phyloP scores from a whole-genome alignment of 2,797 vertebrate species.

The Propithecus deckenii region DNA sequence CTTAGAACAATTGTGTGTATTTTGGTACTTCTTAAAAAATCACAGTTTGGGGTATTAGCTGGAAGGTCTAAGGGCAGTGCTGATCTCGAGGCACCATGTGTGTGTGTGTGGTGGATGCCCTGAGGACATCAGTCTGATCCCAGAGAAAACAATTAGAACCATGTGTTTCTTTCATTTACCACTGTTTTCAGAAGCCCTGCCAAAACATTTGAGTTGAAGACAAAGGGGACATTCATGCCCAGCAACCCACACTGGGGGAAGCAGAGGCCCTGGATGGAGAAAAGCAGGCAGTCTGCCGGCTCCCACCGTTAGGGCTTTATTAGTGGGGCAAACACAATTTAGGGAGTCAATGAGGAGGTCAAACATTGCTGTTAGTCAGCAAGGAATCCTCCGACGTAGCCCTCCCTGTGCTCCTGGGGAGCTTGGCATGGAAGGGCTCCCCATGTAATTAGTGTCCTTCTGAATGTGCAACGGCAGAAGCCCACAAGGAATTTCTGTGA shows the following conservation, averaged over 20 bases:
- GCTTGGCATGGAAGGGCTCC: constrained; percentile 3
- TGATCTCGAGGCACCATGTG: neutral
- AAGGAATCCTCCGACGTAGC: neutral
- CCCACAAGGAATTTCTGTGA: constrained; percentile 42
- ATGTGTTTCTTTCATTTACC: constrained; percentile 62
- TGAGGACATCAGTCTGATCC: constrained; percentile 46
- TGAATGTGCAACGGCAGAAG: constrained; percentile 26
- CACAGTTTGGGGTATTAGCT: neutral
- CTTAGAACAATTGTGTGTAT: neutral
- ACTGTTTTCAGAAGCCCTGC: constrained; percentile 67
- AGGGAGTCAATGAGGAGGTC: constrained; percentile 35
- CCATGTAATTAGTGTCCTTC: constrained; percentile 64
- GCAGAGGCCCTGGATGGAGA: neutral
- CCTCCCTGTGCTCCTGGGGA: neutral
- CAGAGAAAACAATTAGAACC: constrained; percentile 60
- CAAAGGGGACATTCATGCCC: neutral
- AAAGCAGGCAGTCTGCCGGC: constrained; percentile 38
- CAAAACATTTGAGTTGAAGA: constrained; percentile 34
- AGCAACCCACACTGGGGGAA: neutral
- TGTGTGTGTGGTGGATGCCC: neutral
- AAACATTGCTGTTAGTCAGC: neutral
- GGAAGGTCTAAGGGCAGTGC: neutral
- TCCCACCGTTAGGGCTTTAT: constrained; percentile 38
- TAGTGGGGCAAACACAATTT: constrained; percentile 54
- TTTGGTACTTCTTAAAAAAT: neutral